Evolutionary conservation across 2,888 invertebrate genomes (phyloP).

Genomic region (Tenodera sinensis): DNA sequence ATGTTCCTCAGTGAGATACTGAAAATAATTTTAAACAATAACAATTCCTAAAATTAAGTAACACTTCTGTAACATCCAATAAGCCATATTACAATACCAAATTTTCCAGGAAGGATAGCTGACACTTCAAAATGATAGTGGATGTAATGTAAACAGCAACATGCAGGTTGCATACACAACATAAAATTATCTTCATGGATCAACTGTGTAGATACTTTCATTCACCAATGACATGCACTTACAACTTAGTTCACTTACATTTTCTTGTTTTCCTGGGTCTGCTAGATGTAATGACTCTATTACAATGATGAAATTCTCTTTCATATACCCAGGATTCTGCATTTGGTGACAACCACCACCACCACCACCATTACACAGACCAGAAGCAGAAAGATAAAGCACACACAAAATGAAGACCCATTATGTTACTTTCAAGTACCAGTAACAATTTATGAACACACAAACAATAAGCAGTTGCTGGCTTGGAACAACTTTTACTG

Average conservation of each 20-base stretch:
- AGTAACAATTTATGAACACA: background rate
- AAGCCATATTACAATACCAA: background rate
- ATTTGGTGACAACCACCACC: background rate
- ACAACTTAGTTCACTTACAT: slow-evolving; percentile 48
- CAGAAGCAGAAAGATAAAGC: background rate
- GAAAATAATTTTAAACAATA: too few species aligned
- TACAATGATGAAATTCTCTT: slow-evolving; percentile 50
- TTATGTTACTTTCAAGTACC: background rate
- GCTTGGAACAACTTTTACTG: too few species aligned
- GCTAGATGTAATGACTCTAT: slow-evolving; percentile 57
- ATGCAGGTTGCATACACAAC: background rate
- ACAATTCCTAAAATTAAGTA: too few species aligned
- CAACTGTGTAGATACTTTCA: too few species aligned
- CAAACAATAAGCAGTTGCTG: background rate
- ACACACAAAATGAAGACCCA: background rate
- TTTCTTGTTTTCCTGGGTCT: slow-evolving; percentile 48
- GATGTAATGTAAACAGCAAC: background rate
- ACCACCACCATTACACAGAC: background rate
- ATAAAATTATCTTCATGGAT: background rate
- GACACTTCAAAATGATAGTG: background rate
- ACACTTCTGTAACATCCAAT: background rate
- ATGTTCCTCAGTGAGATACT: too few species aligned
- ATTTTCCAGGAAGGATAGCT: background rate
- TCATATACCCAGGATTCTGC: slow-evolving; percentile 47
- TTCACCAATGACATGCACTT: too few species aligned